A percentile compares a stretch with the other conserved stretches of the same genome.
These are phyloP conservation scores for Otus scops DNA, from an alignment of 2,797 vertebrate genomes.

Conservation along the genomic window DNA sequence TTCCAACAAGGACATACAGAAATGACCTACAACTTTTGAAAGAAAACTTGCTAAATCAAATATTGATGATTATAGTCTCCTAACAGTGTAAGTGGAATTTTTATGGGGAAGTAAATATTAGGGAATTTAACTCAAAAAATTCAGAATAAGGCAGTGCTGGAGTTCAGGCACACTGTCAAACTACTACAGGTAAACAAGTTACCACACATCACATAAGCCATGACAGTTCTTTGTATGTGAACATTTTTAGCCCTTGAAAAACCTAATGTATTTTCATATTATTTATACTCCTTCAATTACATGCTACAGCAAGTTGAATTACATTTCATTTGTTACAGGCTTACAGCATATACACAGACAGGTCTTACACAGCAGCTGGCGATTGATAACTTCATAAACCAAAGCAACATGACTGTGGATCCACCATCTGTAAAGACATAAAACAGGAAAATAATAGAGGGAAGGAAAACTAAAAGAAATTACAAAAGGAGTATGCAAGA, in stretches of 20 bases:
- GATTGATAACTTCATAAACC: not conserved
- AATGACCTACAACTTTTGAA: not conserved
- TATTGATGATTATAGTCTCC: not conserved
- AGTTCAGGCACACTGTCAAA: not conserved
- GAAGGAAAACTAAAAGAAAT: not conserved
- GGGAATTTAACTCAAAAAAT: not conserved
- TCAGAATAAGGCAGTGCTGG: not conserved
- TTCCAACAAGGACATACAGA: not conserved
- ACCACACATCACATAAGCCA: not conserved
- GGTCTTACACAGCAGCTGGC: not conserved
- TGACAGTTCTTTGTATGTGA: not conserved
- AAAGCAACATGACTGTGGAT: not conserved
- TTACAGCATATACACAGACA: not conserved
- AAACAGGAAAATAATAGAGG: not conserved
- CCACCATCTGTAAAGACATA: not conserved
- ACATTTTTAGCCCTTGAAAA: not conserved
- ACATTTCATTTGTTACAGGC: not conserved
- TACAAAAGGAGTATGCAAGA: not conserved
- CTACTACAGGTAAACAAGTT: not conserved
- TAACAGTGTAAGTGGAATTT: not conserved
- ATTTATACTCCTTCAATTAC: not conserved
- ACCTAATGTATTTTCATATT: not conserved
- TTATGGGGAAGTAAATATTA: not conserved
- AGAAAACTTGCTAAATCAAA: not conserved
- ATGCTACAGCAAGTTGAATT: not conserved